Conservation (phyloP, 2,888 invertebrate genomes). For the Drosophila planitibia region DNA sequence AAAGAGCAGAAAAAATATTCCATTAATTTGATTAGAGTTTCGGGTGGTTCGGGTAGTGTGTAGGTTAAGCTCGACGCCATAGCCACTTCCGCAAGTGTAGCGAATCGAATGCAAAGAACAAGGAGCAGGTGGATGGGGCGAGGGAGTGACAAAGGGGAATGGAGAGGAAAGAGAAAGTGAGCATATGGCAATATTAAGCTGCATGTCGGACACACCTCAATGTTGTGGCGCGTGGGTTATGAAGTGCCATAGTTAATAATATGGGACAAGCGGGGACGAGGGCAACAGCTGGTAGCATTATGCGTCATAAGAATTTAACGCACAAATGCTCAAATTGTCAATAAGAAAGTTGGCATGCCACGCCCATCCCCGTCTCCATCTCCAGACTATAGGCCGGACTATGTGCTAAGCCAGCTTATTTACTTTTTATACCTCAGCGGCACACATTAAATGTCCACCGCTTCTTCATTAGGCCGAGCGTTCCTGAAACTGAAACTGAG, state of each 20-base stretch:
- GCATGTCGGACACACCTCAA: slow-evolving; percentile 72
- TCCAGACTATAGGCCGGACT: background rate
- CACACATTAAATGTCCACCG: slow-evolving; percentile 73
- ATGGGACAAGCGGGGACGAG: slow-evolving; percentile 11
- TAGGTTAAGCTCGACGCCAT: slow-evolving; percentile 15
- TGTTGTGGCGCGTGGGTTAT: slow-evolving; percentile 57
- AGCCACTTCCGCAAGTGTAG: slow-evolving; percentile 24
- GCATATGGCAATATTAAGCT: slow-evolving; percentile 42
- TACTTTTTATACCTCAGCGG: slow-evolving; percentile 74
- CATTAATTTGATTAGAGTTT: slow-evolving; percentile 79
- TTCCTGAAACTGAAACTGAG: slow-evolving; percentile 21
- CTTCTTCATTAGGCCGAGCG: slow-evolving; percentile 69
- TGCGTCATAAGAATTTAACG: slow-evolving; percentile 80
- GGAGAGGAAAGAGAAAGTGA: slow-evolving; percentile 2
- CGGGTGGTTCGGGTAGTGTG: slow-evolving; percentile 28
- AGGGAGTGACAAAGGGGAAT: background rate
- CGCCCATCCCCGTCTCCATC: slow-evolving; percentile 3
- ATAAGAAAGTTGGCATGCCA: slow-evolving; percentile 76
- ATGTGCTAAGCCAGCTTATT: slow-evolving; percentile 60
- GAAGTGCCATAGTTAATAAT: slow-evolving; percentile 72
- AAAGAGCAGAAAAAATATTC: slow-evolving; percentile 54
- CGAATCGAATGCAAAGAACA: slow-evolving; percentile 33
- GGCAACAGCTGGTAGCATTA: slow-evolving; percentile 49
- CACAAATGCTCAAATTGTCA: slow-evolving; percentile 80
- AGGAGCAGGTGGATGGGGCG: background rate